A percentile compares a stretch with the other conserved stretches of the same genome.
phyloP scores from a whole-genome alignment of 2,888 invertebrate genomes.

The Drosophila birchii region DNA sequence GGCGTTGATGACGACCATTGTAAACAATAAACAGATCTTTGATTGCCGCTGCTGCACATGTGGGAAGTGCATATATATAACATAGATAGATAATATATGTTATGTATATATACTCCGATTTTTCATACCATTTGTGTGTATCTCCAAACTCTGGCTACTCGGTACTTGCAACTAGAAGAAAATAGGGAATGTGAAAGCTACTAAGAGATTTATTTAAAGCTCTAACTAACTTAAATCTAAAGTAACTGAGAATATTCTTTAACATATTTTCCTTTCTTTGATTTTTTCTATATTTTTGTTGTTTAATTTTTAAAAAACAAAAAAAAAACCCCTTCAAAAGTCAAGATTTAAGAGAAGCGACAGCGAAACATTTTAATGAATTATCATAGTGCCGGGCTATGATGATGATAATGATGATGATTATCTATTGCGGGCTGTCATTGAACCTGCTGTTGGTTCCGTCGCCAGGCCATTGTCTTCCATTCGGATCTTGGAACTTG shows the following conservation, averaged over 20 bases:
- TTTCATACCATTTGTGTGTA: constrained; percentile 3
- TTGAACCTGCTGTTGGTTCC: constrained; percentile 52
- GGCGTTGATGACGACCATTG: constrained; percentile 48
- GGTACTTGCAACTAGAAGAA: not conserved
- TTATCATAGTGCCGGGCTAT: constrained; percentile 33
- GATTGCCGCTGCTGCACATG: constrained; percentile 41
- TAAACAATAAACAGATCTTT: constrained; percentile 76
- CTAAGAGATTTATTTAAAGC: not conserved
- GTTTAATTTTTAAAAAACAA: not conserved
- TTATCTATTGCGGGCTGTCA: constrained; percentile 52
- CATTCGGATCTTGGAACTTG: constrained; percentile 13
- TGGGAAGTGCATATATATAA: constrained; percentile 25
- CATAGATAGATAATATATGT: too few relatives aligned
- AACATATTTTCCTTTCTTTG: not conserved
- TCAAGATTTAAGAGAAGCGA: constrained; percentile 5
- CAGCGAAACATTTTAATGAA: constrained; percentile 33
- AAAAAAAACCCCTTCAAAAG: not conserved
- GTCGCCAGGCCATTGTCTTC: constrained; percentile 23
- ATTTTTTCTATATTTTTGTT: not conserved
- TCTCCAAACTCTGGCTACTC: constrained; percentile 8
- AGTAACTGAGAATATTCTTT: not conserved
- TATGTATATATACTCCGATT: not conserved
- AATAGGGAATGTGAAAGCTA: not conserved
- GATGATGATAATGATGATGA: constrained; percentile 32
- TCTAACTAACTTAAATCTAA: too few relatives aligned